Conservation (phyloP, 1,140 invertebrate species). For the Scylla paramamosain region DNA sequence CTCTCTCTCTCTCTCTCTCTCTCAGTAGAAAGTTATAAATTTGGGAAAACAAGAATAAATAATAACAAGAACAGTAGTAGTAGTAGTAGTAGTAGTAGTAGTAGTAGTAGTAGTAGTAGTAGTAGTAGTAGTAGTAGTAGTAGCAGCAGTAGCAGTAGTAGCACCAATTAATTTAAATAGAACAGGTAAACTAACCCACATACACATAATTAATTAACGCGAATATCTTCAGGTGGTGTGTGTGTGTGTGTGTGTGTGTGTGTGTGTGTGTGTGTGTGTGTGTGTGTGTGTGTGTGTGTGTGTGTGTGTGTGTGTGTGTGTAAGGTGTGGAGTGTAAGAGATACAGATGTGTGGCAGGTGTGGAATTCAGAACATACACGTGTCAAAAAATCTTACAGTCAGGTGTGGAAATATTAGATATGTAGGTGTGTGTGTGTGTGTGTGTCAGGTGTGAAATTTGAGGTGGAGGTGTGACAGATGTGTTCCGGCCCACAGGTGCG, state of each 20-base stretch:
- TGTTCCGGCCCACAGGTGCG: conserved; percentile 85
- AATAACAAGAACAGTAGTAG: not conserved
- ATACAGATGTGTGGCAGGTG: not conserved
- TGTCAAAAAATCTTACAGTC: not conserved
- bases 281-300: conserved; percentile 30
- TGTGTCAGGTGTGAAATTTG: not conserved
- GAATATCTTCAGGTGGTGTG: not conserved
- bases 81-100: not conserved
- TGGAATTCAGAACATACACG: not conserved
- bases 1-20: conserved; percentile 42
- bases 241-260: conserved; percentile 17
- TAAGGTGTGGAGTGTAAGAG: not conserved
- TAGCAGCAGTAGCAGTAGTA: not conserved
- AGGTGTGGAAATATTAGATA: too few species aligned
- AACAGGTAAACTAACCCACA: not conserved
- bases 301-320: conserved; percentile 13
- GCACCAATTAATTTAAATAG: not conserved
- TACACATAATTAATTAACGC: not conserved
- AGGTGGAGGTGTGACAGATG: not conserved
- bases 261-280: conserved; percentile 5
- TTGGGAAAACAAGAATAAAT: not conserved
- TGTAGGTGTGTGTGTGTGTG: not conserved
- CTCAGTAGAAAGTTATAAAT: not conserved
- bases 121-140: not conserved
- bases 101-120: conserved; percentile 9